Percentiles rank a stretch among this genome's conserved stretches.
phyloP scores from a whole-genome alignment of 2,113 vertebrate genomes.

The Pachyramphus minor region DNA sequence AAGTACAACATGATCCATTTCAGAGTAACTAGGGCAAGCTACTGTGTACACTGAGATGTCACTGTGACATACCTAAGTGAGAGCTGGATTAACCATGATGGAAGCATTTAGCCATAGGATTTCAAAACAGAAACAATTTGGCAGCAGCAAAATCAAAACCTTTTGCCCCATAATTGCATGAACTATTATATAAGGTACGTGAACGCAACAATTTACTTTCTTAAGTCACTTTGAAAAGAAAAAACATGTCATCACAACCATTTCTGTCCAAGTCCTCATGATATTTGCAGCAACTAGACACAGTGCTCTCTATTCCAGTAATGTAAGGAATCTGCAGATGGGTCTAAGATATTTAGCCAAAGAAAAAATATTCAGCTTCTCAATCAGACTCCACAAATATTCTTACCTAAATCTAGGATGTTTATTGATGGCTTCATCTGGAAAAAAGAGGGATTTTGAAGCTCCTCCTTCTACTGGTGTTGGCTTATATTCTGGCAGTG shows the following conservation, averaged over 20 bases:
- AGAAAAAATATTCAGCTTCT: neutral
- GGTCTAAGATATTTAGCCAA: neutral
- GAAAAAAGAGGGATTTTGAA: conserved; percentile 95
- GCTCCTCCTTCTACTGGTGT: conserved; percentile 86
- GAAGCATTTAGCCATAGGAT: neutral
- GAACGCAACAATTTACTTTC: neutral
- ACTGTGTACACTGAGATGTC: neutral
- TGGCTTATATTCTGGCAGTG: conserved; percentile 83
- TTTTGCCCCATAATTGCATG: neutral
- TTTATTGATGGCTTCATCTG: conserved; percentile 93
- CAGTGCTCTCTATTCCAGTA: neutral
- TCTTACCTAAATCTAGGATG: conserved; percentile 94
- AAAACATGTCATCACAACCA: neutral
- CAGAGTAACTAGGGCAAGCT: neutral
- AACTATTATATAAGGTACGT: neutral
- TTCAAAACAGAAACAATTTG: neutral
- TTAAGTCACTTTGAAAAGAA: neutral
- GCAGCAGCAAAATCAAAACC: neutral
- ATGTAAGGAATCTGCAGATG: neutral
- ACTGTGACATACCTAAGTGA: rapidly evolving
- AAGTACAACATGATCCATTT: neutral
- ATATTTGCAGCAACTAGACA: neutral
- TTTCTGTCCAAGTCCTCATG: neutral
- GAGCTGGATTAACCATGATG: neutral
- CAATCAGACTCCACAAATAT: neutral